Evolutionary conservation across 2,888 invertebrate genomes (phyloP).

Genomic region (Pollenia griseotomentosa): DNA sequence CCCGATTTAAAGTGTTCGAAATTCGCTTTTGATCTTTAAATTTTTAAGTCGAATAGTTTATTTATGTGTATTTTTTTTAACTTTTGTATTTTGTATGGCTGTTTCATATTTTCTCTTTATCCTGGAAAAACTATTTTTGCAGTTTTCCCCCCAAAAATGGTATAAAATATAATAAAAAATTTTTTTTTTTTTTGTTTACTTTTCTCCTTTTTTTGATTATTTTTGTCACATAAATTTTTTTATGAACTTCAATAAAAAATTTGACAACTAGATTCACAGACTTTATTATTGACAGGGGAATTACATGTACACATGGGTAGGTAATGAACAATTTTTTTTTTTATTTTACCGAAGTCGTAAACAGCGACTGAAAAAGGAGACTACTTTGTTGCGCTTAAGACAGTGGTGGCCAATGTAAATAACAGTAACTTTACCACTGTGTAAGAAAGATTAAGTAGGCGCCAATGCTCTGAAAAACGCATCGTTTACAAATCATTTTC

Average conservation of each 20-base stretch:
- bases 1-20: no score
- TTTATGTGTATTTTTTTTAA: neutral
- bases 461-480: no score
- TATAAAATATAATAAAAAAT: neutral
- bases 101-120: neutral
- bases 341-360: neutral
- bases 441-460: no score
- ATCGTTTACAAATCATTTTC: no score
- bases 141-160: neutral
- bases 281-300: constrained; percentile 11
- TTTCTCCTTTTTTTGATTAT: neutral
- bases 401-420: no score
- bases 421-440: no score
- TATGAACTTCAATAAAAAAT: neutral
- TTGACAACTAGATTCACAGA: constrained; percentile 6
- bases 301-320: neutral
- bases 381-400: neutral
- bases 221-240: constrained; percentile 2
- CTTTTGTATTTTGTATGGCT: neutral
- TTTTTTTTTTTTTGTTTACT: neutral
- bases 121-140: constrained; percentile 15
- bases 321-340: no score
- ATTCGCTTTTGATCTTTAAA: no score
- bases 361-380: neutral
- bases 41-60: no score